phyloP scores from a whole-genome alignment of 2,113 vertebrate genomes.

The Calidris pygmaea region DNA sequence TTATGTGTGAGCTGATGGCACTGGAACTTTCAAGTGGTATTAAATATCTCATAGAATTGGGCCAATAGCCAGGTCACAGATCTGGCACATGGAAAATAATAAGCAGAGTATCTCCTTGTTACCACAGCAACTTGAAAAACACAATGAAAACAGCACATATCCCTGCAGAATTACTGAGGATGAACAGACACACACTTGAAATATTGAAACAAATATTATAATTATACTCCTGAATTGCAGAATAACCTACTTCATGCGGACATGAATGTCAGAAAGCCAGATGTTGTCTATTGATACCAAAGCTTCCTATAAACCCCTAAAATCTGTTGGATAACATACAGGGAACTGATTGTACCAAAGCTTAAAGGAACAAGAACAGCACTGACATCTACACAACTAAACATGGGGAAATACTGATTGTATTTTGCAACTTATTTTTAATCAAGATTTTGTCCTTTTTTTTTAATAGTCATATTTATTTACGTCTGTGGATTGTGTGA shows the following conservation, averaged over 20 bases:
- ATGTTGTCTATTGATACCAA: not conserved
- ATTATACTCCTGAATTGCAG: not conserved
- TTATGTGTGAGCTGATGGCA: not conserved
- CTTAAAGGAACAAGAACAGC: not conserved
- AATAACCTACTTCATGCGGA: not conserved
- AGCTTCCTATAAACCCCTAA: slow-evolving; percentile 4
- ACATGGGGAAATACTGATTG: not conserved
- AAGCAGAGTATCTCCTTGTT: slow-evolving; percentile 21
- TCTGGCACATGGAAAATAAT: slow-evolving; percentile 3
- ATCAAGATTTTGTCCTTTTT: not conserved
- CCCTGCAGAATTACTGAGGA: slow-evolving; percentile 51
- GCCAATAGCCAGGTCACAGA: slow-evolving; percentile 13
- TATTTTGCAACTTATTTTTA: not conserved
- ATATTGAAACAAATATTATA: slow-evolving; percentile 14
- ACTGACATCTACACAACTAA: not conserved
- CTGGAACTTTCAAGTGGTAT: not conserved
- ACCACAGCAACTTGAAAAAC: slow-evolving; percentile 42
- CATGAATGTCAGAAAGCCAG: not conserved
- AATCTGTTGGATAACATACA: not conserved
- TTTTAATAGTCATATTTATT: not conserved
- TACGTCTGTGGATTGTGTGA: not conserved
- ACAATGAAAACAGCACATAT: slow-evolving; percentile 37
- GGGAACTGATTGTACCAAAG: not conserved
- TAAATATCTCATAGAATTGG: not conserved
- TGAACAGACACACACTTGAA: slow-evolving; percentile 37